A percentile compares a stretch with the other conserved stretches of the same genome.
Conservation (phyloP, 2,113 vertebrate genomes). For the Damaliscus lunatus region DNA sequence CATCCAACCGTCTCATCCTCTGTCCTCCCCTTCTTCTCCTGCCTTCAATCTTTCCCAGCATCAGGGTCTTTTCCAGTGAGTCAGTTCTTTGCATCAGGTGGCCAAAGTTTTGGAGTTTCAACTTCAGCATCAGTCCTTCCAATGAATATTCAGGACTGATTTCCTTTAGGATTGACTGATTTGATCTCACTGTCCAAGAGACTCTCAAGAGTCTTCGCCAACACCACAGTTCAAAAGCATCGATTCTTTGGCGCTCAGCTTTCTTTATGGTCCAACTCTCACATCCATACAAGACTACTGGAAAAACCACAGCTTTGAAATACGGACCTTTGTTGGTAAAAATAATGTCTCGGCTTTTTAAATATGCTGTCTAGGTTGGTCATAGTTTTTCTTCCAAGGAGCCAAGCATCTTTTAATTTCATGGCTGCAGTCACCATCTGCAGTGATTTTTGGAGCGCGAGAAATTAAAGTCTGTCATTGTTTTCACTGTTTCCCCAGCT, state of each 20-base stretch:
- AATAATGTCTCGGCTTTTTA: neutral
- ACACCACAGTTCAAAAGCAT: neutral
- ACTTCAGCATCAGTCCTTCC: neutral
- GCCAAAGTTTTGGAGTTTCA: neutral
- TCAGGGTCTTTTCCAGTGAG: neutral
- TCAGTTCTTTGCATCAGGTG: neutral
- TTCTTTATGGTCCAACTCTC: neutral
- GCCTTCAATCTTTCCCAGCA: neutral
- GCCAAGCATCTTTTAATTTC: neutral
- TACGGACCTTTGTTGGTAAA: neutral
- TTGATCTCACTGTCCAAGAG: neutral
- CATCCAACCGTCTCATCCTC: neutral
- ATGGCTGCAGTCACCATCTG: neutral
- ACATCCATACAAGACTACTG: neutral
- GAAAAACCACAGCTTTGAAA: neutral
- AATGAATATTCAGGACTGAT: neutral
- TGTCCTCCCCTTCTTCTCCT: neutral
- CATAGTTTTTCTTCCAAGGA: neutral
- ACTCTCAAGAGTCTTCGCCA: neutral
- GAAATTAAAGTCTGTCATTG: neutral
- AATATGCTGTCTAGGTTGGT: neutral
- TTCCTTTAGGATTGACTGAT: neutral
- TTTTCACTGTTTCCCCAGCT: neutral
- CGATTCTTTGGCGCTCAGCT: neutral
- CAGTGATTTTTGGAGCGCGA: neutral